phyloP scores from a whole-genome alignment of 2,888 invertebrate genomes.

The Itoplectis maculator region DNA sequence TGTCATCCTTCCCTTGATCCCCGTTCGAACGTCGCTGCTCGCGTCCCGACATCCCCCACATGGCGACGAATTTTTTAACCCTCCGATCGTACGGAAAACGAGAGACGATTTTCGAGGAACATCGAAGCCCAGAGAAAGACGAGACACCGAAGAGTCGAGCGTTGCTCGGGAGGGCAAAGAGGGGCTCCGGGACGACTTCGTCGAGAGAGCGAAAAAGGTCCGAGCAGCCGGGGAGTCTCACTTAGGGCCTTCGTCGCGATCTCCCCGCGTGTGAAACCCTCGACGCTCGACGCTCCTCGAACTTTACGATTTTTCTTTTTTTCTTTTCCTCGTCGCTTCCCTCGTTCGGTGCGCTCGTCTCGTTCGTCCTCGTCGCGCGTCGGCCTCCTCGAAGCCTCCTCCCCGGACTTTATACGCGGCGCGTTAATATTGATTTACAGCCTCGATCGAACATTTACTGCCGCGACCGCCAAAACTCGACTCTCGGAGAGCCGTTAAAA shows the following conservation, averaged over 20 bases:
- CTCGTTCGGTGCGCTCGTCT: slow-evolving; percentile 22
- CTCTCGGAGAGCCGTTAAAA: slow-evolving; percentile 66
- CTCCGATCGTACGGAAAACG: slow-evolving; percentile 63
- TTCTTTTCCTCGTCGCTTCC: slow-evolving; percentile 40
- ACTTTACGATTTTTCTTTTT: slow-evolving; percentile 67
- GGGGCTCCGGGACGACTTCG: slow-evolving; percentile 31
- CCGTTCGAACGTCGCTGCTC: slow-evolving; percentile 29
- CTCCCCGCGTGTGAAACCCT: slow-evolving; percentile 42
- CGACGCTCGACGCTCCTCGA: slow-evolving; percentile 40
- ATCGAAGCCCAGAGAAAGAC: slow-evolving; percentile 49
- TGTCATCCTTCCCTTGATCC: slow-evolving; percentile 24
- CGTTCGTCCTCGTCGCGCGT: slow-evolving; percentile 14
- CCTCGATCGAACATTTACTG: slow-evolving; percentile 67
- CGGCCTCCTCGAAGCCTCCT: no score
- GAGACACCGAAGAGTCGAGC: slow-evolving; percentile 42
- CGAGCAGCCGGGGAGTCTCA: slow-evolving; percentile 19
- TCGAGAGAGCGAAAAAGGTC: slow-evolving; percentile 45
- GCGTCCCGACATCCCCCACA: slow-evolving; percentile 62
- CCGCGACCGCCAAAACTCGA: slow-evolving; percentile 50
- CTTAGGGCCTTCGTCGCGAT: slow-evolving; percentile 1
- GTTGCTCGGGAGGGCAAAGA: slow-evolving; percentile 20
- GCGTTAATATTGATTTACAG: slow-evolving; percentile 66
- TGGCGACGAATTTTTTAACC: slow-evolving; percentile 68
- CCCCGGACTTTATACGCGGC: slow-evolving; percentile 61
- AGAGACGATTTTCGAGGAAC: slow-evolving; percentile 66